Evolutionary conservation across 2,888 invertebrate species (phyloP).

Genomic region (Tiliacea aurago): DNA sequence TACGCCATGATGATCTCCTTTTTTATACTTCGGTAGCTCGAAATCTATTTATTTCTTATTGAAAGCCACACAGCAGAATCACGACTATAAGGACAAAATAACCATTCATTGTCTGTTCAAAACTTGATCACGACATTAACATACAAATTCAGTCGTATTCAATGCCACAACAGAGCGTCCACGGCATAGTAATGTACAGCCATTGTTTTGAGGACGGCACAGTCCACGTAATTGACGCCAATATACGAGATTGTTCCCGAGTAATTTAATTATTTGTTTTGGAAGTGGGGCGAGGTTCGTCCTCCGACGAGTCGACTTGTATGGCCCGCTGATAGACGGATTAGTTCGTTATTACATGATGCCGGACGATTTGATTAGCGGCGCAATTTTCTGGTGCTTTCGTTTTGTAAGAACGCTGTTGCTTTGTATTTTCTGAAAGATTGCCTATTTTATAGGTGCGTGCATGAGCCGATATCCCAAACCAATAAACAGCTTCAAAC

Average conservation of each 20-base stretch:
- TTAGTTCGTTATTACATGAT: constrained; percentile 40
- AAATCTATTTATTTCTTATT: background rate
- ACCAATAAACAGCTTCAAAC: background rate
- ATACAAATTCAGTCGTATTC: constrained; percentile 58
- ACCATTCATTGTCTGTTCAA: constrained; percentile 30
- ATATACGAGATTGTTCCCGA: constrained; percentile 64
- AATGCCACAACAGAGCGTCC: constrained; percentile 42
- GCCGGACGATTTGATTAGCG: constrained; percentile 33
- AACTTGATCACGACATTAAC: constrained; percentile 58
- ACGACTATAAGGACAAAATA: constrained; percentile 18
- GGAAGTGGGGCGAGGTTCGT: constrained; percentile 55
- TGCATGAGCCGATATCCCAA: background rate
- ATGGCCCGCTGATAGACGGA: constrained; percentile 22
- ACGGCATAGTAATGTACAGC: constrained; percentile 55
- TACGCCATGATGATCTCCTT: background rate
- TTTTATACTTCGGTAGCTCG: too few relatives aligned
- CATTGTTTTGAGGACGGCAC: constrained; percentile 55
- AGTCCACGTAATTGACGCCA: constrained; percentile 64
- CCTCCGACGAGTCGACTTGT: constrained; percentile 18
- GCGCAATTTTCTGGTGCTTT: constrained; percentile 18
- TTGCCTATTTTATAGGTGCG: background rate
- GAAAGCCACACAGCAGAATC: background rate
- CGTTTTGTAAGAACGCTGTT: background rate
- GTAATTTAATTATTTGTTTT: constrained; percentile 70
- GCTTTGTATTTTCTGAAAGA: background rate